Evolutionary conservation across 2,797 vertebrate species (phyloP).

Genomic region (Macrochelys suwanniensis): DNA sequence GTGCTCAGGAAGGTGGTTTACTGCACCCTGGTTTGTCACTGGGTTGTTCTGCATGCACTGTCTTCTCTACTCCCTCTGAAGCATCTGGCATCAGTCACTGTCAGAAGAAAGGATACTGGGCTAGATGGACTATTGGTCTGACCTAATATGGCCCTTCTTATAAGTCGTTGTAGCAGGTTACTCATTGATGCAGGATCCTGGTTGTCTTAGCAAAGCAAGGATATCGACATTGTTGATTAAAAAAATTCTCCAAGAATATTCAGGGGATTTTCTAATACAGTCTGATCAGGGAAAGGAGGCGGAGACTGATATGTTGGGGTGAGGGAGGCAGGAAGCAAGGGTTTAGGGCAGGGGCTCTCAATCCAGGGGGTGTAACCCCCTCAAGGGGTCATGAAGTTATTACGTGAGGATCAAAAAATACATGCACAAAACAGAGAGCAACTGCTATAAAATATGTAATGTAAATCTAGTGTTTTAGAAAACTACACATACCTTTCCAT

Average conservation of each 20-base stretch:
- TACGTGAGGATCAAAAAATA: too few species aligned
- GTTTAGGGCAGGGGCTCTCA: background rate
- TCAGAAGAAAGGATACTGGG: background rate
- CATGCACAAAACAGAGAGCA: too few species aligned
- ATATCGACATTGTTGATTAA: background rate
- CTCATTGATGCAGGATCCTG: background rate
- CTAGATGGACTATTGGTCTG: background rate
- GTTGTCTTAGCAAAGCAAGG: background rate
- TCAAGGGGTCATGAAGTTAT: too few species aligned
- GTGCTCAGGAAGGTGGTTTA: background rate
- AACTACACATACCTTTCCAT: too few species aligned
- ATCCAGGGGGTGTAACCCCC: too few species aligned
- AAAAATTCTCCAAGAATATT: background rate
- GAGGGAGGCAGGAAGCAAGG: background rate
- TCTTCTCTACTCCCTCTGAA: too few species aligned
- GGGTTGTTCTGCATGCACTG: background rate
- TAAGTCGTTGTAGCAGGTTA: background rate
- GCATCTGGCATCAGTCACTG: background rate
- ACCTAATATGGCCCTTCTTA: background rate
- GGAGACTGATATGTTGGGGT: background rate
- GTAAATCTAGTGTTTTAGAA: too few species aligned
- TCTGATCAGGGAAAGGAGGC: too few species aligned
- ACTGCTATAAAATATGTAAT: too few species aligned
- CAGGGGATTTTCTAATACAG: background rate
- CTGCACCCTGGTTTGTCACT: background rate